Evolutionary conservation across 2,113 vertebrate species (phyloP).

Genomic region (Hipposideros armiger): DNA sequence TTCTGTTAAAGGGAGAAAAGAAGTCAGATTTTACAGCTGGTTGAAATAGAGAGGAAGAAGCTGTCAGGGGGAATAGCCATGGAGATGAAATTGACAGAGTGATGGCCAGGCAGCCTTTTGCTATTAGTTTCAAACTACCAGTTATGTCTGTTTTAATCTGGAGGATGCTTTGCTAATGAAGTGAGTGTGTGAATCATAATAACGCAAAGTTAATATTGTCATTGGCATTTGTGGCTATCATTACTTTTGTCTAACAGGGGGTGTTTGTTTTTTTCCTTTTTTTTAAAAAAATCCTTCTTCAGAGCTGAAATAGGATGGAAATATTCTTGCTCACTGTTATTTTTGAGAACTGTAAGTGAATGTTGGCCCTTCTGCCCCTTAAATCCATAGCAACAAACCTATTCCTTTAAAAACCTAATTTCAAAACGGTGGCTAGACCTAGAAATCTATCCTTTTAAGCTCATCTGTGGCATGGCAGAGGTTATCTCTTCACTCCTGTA

Average conservation of each 20-base stretch:
- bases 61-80: conserved; percentile 52
- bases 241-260: conserved; percentile 52
- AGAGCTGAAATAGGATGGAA: conserved; percentile 57
- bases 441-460: conserved; percentile 62
- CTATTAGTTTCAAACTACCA: conserved; percentile 64
- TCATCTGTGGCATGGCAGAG: background rate
- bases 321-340: conserved; percentile 64
- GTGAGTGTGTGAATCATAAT: background rate
- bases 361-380: conserved; percentile 74
- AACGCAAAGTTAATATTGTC: conserved; percentile 22
- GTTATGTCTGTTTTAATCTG: conserved; percentile 71
- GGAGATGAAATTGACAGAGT: conserved; percentile 45
- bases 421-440: conserved; percentile 59
- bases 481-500: conserved; percentile 61
- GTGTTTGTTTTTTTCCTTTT: background rate
- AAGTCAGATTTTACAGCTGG: conserved; percentile 61
- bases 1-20: conserved; percentile 48
- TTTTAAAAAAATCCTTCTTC: background rate
- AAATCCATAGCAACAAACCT: conserved; percentile 74
- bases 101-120: conserved; percentile 33
- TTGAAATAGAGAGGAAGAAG: conserved; percentile 57
- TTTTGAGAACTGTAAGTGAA: conserved; percentile 73
- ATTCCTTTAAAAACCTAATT: conserved; percentile 79
- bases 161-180: conserved; percentile 45
- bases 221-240: conserved; percentile 57